Evolutionary conservation across 2,113 vertebrate species (phyloP).

Genomic region (Oryzias woworae): DNA sequence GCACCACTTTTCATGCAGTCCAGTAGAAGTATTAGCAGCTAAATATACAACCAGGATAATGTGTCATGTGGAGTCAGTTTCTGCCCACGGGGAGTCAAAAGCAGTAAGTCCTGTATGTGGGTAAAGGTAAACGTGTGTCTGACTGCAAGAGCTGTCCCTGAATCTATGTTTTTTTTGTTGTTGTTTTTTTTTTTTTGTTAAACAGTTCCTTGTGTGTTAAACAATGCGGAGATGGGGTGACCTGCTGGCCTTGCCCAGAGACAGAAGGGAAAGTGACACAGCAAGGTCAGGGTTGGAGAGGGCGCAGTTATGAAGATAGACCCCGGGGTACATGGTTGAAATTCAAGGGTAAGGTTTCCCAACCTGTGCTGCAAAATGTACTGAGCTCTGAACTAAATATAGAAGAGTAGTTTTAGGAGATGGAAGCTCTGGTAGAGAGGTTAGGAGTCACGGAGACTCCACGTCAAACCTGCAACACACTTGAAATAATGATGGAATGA

Average conservation of each 20-base stretch:
- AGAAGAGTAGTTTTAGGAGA: slow-evolving; percentile 38
- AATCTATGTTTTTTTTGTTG: no score
- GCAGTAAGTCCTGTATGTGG: slow-evolving; percentile 12
- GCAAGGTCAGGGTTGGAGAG: slow-evolving; percentile 42
- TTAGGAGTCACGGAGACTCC: slow-evolving; percentile 28
- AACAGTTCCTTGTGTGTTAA: no score
- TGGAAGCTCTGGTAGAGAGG: slow-evolving; percentile 29
- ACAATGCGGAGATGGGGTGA: not conserved
- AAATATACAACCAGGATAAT: slow-evolving; percentile 68
- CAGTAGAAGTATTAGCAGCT: slow-evolving; percentile 64
- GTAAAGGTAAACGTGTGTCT: slow-evolving; percentile 5
- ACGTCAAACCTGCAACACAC: no score
- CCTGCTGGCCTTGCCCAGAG: slow-evolving; percentile 4
- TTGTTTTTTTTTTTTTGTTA: no score
- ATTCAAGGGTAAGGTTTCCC: slow-evolving; percentile 78
- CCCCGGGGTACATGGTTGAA: slow-evolving; percentile 60
- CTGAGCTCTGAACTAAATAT: slow-evolving; percentile 75
- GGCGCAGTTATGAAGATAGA: slow-evolving; percentile 40
- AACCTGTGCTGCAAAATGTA: slow-evolving; percentile 69
- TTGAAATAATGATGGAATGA: no score
- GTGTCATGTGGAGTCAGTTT: slow-evolving; percentile 61
- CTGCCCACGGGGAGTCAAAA: slow-evolving; percentile 43
- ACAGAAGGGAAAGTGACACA: slow-evolving; percentile 34
- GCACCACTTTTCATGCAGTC: slow-evolving; percentile 44
- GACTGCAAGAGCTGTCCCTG: not conserved